Conservation (phyloP, 2,113 vertebrate species). For the Notarius lentiginosus region DNA sequence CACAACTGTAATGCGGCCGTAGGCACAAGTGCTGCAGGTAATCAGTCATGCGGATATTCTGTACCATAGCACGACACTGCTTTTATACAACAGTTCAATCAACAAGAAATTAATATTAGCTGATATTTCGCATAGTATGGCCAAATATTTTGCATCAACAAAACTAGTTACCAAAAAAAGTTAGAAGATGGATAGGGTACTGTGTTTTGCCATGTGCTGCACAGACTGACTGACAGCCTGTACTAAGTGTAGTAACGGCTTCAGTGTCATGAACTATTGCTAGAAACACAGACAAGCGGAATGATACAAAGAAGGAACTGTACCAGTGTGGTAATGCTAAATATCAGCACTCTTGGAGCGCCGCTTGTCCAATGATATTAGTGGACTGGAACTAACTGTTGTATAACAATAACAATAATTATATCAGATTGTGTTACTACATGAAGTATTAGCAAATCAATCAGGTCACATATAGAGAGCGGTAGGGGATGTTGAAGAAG, state of each 20-base stretch:
- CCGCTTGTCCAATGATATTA: background rate
- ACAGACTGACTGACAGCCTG: background rate
- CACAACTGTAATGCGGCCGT: background rate
- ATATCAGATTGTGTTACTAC: background rate
- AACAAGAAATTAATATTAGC: background rate
- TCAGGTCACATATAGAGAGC: slow-evolving; percentile 84
- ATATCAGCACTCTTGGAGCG: background rate
- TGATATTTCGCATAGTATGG: background rate
- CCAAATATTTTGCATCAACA: background rate
- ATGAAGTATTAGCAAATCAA: background rate
- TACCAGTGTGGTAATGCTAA: background rate
- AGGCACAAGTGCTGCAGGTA: background rate
- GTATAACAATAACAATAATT: background rate
- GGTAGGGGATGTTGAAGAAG: slow-evolving; percentile 86
- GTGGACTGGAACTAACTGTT: background rate
- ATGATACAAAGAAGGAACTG: background rate
- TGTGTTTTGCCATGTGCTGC: background rate
- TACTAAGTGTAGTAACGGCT: background rate
- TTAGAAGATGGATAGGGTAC: background rate
- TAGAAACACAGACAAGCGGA: background rate
- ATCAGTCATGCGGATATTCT: background rate
- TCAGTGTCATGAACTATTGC: background rate
- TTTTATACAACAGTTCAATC: background rate
- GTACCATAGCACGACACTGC: background rate
- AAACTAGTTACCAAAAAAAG: background rate